phyloP scores from a whole-genome alignment of 1,140 invertebrate genomes.

The Myzus persicae region DNA sequence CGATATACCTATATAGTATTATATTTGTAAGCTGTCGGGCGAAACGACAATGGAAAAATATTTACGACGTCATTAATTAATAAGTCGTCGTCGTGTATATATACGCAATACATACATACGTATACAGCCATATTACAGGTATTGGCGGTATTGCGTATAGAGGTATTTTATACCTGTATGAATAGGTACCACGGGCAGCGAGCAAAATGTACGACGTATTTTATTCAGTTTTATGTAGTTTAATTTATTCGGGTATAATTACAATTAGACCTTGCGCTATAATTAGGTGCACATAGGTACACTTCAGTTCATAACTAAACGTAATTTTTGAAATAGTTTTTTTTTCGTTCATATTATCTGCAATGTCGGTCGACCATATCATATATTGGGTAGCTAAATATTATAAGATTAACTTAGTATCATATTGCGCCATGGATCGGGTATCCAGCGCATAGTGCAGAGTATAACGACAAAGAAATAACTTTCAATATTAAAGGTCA shows the following conservation, averaged over 20 bases:
- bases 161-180: background rate
- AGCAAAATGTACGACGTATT: background rate
- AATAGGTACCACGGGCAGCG: background rate
- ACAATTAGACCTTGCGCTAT: background rate
- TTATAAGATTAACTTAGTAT: background rate
- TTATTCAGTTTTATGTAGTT: background rate
- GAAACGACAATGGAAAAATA: conserved; percentile 47
- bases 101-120: background rate
- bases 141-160: background rate
- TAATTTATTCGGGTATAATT: conserved; percentile 11
- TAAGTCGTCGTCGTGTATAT: background rate
- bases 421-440: background rate
- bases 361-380: background rate
- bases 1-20: background rate
- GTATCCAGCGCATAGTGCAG: background rate
- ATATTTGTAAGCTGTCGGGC: conserved; percentile 47
- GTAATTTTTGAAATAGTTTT: background rate
- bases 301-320: background rate
- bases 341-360: background rate
- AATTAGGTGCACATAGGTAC: background rate
- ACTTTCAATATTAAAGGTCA: background rate
- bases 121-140: background rate
- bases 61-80: conserved; percentile 49
- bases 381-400: background rate
- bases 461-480: background rate